A percentile compares a stretch with the other conserved stretches of the same genome.
Conservation (phyloP, 2,113 vertebrate genomes). For the Aspidoscelis tigris region DNA sequence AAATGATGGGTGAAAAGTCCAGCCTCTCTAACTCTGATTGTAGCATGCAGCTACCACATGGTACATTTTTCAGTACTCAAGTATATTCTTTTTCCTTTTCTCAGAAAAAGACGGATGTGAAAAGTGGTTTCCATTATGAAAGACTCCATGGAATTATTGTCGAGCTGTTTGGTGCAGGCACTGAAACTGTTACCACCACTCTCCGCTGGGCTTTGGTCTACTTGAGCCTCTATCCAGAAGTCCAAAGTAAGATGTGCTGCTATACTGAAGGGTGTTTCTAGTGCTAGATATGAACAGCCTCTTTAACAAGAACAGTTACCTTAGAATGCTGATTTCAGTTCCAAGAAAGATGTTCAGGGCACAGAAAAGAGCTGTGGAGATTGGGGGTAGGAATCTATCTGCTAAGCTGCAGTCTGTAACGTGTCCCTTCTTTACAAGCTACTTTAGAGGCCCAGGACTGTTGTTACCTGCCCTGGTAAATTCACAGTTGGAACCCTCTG, state of each 20-base stretch:
- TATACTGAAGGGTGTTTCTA: background rate
- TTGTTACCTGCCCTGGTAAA: no score
- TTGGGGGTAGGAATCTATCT: no score
- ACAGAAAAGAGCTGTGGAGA: no score
- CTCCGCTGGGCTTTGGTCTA: conserved; percentile 59
- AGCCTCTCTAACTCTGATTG: background rate
- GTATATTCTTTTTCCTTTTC: background rate
- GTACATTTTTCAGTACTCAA: background rate
- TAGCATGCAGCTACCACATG: background rate
- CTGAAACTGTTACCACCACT: conserved; percentile 56
- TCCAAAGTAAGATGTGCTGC: conserved; percentile 51
- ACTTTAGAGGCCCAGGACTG: no score
- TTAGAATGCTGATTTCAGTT: background rate
- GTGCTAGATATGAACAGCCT: no score
- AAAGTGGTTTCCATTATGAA: background rate
- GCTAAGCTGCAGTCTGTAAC: no score
- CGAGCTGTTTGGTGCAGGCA: background rate
- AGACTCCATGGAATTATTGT: background rate
- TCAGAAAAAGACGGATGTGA: background rate
- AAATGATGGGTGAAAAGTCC: background rate
- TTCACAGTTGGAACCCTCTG: no score
- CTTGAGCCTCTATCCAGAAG: conserved; percentile 59
- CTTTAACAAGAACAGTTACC: no score
- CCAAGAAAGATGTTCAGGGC: background rate
- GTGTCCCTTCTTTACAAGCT: no score